Conservation (phyloP, 2,888 invertebrate genomes). For the Pammene fasciana region DNA sequence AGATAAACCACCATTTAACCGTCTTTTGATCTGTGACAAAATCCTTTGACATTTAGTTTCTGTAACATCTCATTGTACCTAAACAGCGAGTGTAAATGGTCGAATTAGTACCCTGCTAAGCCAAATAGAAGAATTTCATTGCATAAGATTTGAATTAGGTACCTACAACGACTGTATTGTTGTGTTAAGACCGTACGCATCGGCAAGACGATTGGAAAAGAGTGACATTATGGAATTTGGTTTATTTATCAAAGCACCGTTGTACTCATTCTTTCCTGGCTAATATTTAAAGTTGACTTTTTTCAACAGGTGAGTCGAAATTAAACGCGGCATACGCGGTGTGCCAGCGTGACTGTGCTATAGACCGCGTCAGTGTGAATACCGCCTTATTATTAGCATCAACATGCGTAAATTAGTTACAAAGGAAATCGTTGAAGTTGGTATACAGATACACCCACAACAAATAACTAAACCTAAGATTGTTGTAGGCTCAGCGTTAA, state of each 20-base stretch:
- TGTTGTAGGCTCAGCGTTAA: constrained; percentile 5
- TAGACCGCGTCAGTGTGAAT: too few species aligned
- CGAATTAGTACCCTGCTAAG: constrained; percentile 18
- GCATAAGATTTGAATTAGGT: constrained; percentile 16
- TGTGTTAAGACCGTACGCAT: not conserved
- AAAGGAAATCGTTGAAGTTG: constrained; percentile 2
- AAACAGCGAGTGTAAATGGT: constrained; percentile 7
- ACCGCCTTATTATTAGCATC: not conserved
- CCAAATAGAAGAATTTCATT: constrained; percentile 19
- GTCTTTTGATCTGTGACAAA: constrained; percentile 23
- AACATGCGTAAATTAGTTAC: constrained; percentile 11
- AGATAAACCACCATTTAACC: not conserved
- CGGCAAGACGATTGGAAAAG: not conserved
- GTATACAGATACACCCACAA: too few species aligned
- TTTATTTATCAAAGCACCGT: not conserved
- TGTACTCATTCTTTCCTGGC: not conserved
- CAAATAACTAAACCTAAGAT: not conserved
- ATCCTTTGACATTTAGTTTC: constrained; percentile 23
- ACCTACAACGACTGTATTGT: constrained; percentile 6
- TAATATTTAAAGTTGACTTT: not conserved
- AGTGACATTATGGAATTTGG: constrained; percentile 17
- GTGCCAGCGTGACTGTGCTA: too few species aligned
- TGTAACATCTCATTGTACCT: constrained; percentile 26
- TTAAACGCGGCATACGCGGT: too few species aligned
- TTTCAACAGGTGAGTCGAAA: too few species aligned